Base-by-base conservation (phyloP, 2,797 vertebrate genomes). In the Chromobotia macracanthus region DNA sequence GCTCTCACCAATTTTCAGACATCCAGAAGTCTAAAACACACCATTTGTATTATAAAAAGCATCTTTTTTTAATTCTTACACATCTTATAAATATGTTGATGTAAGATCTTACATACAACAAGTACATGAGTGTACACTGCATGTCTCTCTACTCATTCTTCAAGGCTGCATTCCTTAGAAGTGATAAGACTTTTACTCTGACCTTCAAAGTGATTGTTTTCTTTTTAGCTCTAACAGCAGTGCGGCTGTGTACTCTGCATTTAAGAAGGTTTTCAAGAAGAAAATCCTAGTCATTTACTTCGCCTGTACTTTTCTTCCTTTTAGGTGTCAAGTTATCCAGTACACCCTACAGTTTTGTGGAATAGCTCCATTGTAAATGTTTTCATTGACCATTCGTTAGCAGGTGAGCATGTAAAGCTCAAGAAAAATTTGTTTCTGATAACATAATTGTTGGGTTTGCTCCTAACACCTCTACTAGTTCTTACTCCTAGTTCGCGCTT, bases 151-250 rank as follows among this genome's bases (percentile, higher is more conserved):
- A 63, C 18, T 0, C 16, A 63, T 44, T 63, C 25, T 10, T 35
- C 18, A 50, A 63, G 58, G 25, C 18, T 63, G 25, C 44, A 74
- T 74, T 74, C 41, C 25, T 74, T 5, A 50, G 41, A 50, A 6
- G 23, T 41, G 38, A 41, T 41, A 41, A 41, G 38, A 41, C 38
- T 41, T 41, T 25, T 58, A 51, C 1, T 76, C 13, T 76, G 28
- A 28, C 28, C 28, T 28, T 28, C 28, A 28, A 28, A 28, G 28
- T 28, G 28, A 28, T 28, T 28, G 1, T 28, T 4, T 28, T 28
- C 28, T 28, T 18, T 75, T 7, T 64, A 6, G 9, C 58, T 60
- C 15, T 25, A 7, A 16, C 28, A 15, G 0, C 58, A 28, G 1
- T 28, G 28, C 16, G 58, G 0, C 23, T 28, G 1, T 15, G 6